Percentiles rank a stretch among this genome's conserved stretches.
Evolutionary conservation across 2,797 vertebrate species (phyloP).

Genomic region (Tenualosa ilisha): DNA sequence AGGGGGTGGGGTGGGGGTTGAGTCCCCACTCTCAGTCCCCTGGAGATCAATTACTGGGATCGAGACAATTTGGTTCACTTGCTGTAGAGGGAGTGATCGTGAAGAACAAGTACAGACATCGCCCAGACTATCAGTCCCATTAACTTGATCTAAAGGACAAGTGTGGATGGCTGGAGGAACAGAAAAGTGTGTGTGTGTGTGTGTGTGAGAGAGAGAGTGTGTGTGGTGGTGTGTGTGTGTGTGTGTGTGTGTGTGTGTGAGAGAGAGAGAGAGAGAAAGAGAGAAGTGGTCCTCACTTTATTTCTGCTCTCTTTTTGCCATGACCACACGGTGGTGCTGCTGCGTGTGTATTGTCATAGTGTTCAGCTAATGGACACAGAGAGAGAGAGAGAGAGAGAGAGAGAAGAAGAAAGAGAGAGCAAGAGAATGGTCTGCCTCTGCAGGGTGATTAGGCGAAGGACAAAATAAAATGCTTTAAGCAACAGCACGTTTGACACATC

Average conservation of each 20-base stretch:
- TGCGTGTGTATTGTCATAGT: conserved; percentile 55
- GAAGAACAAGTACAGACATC: neutral
- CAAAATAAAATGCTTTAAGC: neutral
- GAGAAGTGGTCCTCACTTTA: neutral
- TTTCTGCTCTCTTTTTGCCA: conserved; percentile 29
- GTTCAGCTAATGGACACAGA: neutral
- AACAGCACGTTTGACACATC: neutral
- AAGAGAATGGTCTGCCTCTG: neutral
- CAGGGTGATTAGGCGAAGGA: neutral
- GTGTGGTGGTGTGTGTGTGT: conserved; percentile 4
- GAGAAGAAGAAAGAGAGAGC: neutral
- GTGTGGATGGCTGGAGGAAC: neutral
- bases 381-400: neutral
- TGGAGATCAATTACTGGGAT: conserved; percentile 9
- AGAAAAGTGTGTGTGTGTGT: conserved; percentile 13
- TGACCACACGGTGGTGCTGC: conserved; percentile 73
- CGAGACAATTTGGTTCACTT: neutral
- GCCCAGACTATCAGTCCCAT: conserved; percentile 1
- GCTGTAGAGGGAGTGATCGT: neutral
- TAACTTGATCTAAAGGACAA: conserved; percentile 9
- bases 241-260: too few relatives aligned
- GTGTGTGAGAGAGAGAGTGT: neutral
- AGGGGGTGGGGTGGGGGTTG: neutral
- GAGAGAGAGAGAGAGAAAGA: neutral
- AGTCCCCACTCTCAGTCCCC: neutral